Evolutionary conservation across 2,113 vertebrate genomes (phyloP).

Genomic region (Rhabdomys dilectus): DNA sequence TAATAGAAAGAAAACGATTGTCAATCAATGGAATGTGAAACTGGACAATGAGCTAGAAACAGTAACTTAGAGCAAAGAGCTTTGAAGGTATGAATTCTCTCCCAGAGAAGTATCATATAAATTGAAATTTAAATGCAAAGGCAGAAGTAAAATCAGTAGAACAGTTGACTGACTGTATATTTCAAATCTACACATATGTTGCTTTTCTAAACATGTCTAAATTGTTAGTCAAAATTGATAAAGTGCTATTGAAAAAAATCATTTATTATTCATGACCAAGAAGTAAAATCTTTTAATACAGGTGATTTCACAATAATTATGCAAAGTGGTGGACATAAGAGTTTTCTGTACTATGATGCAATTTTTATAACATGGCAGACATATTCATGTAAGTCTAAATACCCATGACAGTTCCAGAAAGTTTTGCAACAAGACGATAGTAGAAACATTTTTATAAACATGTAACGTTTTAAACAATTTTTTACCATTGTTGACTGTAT

Average conservation of each 20-base stretch:
- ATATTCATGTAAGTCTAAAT: neutral
- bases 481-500: neutral
- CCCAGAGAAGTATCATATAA: neutral
- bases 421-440: neutral
- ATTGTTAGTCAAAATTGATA: neutral
- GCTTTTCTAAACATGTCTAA: slow-evolving; percentile 18
- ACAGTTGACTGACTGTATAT: neutral
- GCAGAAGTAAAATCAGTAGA: slow-evolving; percentile 41
- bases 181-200: neutral
- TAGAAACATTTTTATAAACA: neutral
- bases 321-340: neutral
- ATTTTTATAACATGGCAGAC: neutral
- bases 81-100: neutral
- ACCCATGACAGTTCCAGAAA: neutral
- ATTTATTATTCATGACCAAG: neutral
- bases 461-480: neutral
- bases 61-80: neutral
- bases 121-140: slow-evolving; percentile 36
- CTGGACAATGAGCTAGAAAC: neutral
- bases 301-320: neutral
- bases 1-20: neutral
- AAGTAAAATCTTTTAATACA: slow-evolving; percentile 22
- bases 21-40: neutral
- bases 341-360: neutral
- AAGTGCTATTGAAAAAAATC: neutral